Evolutionary conservation across 2,888 invertebrate species (phyloP).

Genomic region (Apotomis capreana): DNA sequence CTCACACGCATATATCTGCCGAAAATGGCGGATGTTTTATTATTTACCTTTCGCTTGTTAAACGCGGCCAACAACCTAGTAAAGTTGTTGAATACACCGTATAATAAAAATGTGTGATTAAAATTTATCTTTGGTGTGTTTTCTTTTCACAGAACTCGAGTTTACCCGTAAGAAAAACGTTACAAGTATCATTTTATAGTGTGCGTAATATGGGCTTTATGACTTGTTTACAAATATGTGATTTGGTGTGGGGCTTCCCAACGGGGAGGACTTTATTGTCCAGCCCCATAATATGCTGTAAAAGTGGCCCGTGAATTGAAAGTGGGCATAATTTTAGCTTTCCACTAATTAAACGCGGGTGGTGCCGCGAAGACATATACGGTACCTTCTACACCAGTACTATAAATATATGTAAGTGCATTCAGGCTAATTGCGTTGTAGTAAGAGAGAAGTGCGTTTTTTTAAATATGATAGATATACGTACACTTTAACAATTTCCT

Average conservation of each 20-base stretch:
- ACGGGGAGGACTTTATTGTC: neutral
- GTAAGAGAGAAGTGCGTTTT: too few species aligned
- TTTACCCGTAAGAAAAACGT: neutral
- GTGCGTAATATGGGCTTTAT: neutral
- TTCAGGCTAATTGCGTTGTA: too few species aligned
- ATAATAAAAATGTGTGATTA: neutral
- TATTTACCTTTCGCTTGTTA: neutral
- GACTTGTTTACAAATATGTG: neutral
- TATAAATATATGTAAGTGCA: too few species aligned
- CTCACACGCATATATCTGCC: too few species aligned
- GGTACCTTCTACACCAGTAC: neutral
- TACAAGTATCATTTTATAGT: neutral
- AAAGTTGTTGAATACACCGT: neutral
- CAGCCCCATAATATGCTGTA: neutral
- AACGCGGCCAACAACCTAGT: too few species aligned
- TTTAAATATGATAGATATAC: too few species aligned
- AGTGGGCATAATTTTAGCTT: slow-evolving; percentile 12
- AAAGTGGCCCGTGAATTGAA: slow-evolving; percentile 6
- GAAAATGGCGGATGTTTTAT: too few species aligned
- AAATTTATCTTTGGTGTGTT: slow-evolving; percentile 3
- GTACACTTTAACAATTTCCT: too few species aligned
- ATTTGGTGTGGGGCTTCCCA: neutral
- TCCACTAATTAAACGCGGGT: slow-evolving; percentile 6
- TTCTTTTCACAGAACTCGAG: neutral
- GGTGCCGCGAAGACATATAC: neutral